Base-by-base conservation (phyloP, 2,113 vertebrate genomes). In the Sardina pilchardus region DNA sequence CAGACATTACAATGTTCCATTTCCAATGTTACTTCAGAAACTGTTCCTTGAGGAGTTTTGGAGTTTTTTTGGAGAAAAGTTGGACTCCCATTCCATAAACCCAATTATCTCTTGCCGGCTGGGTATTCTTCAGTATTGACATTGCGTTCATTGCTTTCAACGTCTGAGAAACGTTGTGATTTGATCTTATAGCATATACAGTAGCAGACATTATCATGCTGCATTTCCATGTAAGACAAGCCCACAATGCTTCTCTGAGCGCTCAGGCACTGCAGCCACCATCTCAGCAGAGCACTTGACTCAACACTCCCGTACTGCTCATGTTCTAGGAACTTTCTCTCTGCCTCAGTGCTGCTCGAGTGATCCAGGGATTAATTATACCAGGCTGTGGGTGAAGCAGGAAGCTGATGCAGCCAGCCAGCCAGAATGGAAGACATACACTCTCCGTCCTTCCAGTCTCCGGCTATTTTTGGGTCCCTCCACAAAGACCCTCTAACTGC, bases 181-280 rank as follows among this genome's bases (percentile, higher is more conserved):
- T 43, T 82, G 78, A 14, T 12, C 71, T 86, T 42, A 3, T 16
- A 30, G 81, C 39, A 42, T 42, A 42, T 42, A 42, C 39, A 42
- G 48, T 24, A 24, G 82, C 71, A 85, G 26, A 59, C 67, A 83
- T 88, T 85, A 86, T 42, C 48, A 83, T 80, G 16, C 21, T 53
- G 67, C 26, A 88, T 88, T 91, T 90, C 34, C 45, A 63, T 81
- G 86, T 88, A 67, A 86, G 88, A 85, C 19, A 78, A 82, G 24
- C 80, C 16, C 7, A 39, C 45, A 50, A 81, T 82, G 48, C 83
- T 45, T 85, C 75, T 87, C 39, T 56, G 84, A 85, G 84, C 82
- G 43, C 44, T 59, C 56, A 43, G 42, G 39, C 56, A 81, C 43
- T n/a, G 71, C 82, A 56, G 42, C 42, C 82, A 56, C 48, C 42